Percentiles rank a stretch among this genome's conserved stretches.
phyloP scores from a whole-genome alignment of 2,113 vertebrate species.

The Trogon surrucura region DNA sequence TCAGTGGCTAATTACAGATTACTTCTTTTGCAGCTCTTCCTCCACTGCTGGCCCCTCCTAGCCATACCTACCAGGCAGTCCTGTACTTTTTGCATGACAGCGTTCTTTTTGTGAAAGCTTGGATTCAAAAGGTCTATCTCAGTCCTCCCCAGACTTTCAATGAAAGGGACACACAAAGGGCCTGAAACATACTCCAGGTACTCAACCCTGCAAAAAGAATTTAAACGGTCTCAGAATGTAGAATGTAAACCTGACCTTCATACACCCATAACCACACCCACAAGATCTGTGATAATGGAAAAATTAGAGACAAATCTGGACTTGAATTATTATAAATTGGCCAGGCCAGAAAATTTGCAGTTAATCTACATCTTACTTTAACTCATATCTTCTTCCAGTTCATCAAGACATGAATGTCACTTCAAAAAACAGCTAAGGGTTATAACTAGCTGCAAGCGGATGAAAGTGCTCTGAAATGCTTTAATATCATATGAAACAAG shows the following conservation, averaged over 20 bases:
- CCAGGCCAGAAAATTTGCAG: neutral
- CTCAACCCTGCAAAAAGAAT: constrained; percentile 62
- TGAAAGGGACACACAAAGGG: constrained; percentile 71
- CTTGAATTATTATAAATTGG: neutral
- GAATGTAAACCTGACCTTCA: neutral
- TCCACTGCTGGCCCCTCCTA: neutral
- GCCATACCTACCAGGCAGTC: constrained; percentile 78
- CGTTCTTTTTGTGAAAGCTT: constrained; percentile 67
- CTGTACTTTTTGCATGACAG: constrained; percentile 74
- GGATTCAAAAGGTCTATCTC: constrained; percentile 66
- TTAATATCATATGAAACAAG: neutral
- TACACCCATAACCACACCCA: neutral
- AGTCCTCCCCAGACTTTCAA: constrained; percentile 74
- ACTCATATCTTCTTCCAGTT: neutral
- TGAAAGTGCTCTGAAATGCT: neutral
- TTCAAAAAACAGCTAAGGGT: neutral
- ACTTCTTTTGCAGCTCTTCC: neutral
- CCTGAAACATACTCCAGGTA: constrained; percentile 68
- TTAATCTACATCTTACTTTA: neutral
- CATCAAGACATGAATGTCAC: neutral
- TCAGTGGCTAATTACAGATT: neutral
- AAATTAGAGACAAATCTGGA: neutral
- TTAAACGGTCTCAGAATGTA: neutral
- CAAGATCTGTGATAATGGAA: neutral
- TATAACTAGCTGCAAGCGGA: neutral